phyloP scores from a whole-genome alignment of 1,140 invertebrate species.

The Pristionchus pacificus region DNA sequence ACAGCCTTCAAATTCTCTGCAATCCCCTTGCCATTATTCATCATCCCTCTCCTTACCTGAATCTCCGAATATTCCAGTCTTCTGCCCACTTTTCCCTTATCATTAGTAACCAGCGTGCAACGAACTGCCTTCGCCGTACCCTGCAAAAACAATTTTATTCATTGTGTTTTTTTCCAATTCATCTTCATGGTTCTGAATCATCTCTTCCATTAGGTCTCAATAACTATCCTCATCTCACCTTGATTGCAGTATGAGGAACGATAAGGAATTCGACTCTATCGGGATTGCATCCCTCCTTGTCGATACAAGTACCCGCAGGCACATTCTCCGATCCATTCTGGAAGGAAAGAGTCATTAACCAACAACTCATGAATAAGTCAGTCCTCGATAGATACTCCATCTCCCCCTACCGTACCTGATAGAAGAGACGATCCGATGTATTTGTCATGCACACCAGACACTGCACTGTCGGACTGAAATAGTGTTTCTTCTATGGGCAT shows the following conservation, averaged over 20 bases:
- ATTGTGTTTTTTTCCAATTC: not conserved
- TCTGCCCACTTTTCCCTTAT: not conserved
- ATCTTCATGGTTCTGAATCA: not conserved
- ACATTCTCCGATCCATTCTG: conserved; percentile 1
- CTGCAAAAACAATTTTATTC: not conserved
- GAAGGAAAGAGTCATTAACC: too few species aligned
- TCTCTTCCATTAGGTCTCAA: too few species aligned
- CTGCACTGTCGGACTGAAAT: not conserved
- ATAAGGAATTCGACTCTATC: not conserved
- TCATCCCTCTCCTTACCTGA: not conserved
- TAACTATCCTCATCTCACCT: not conserved
- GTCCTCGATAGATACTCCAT: not conserved
- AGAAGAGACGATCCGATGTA: not conserved
- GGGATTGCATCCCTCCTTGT: not conserved
- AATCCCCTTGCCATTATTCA: not conserved
- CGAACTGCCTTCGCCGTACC: not conserved
- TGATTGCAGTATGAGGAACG: conserved; percentile 2
- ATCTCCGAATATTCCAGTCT: not conserved
- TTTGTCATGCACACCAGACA: not conserved
- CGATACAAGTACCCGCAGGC: not conserved
- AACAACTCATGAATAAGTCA: too few species aligned
- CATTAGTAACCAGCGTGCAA: not conserved
- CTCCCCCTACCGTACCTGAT: not conserved
- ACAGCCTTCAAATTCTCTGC: not conserved
- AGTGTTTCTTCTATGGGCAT: not conserved